Percentiles rank a stretch among this genome's conserved stretches.
Conservation (phyloP, 2,888 invertebrate genomes). For the Eurois occulta region DNA sequence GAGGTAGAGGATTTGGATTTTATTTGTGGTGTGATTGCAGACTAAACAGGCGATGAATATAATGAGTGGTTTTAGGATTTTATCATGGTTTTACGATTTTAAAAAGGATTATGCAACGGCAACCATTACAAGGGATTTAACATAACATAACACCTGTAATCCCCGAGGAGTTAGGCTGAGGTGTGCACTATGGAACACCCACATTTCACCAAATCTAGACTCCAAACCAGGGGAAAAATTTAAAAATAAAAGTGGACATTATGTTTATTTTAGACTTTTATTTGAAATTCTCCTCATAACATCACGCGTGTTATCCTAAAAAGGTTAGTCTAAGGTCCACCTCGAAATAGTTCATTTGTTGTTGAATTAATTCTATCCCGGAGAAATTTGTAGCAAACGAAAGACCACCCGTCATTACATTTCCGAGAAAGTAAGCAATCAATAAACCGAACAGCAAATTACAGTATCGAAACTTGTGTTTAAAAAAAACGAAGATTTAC, state of each 20-base stretch:
- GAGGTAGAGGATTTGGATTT: constrained; percentile 4
- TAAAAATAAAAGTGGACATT: neutral
- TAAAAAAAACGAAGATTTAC: constrained; percentile 26
- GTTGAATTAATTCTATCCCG: neutral
- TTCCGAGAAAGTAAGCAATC: constrained; percentile 1
- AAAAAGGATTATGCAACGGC: neutral
- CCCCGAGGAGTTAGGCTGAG: too few relatives aligned
- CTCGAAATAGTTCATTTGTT: neutral
- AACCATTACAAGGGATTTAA: too few relatives aligned
- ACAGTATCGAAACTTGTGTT: constrained; percentile 21
- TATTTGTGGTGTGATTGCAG: constrained; percentile 16
- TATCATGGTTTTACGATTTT: neutral
- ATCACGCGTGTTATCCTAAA: neutral
- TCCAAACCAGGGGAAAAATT: neutral
- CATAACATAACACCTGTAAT: neutral
- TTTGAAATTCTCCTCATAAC: neutral
- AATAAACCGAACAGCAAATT: constrained; percentile 38
- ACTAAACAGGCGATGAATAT: neutral
- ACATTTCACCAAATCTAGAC: neutral
- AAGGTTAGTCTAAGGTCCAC: neutral
- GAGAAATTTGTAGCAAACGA: too few relatives aligned
- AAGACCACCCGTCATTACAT: constrained; percentile 3
- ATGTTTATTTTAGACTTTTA: neutral
- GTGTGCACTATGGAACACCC: neutral
- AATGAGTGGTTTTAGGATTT: neutral